These are phyloP conservation scores for Batillaria attramentaria DNA, from an alignment of 1,140 invertebrate genomes.

Conservation along the genomic window DNA sequence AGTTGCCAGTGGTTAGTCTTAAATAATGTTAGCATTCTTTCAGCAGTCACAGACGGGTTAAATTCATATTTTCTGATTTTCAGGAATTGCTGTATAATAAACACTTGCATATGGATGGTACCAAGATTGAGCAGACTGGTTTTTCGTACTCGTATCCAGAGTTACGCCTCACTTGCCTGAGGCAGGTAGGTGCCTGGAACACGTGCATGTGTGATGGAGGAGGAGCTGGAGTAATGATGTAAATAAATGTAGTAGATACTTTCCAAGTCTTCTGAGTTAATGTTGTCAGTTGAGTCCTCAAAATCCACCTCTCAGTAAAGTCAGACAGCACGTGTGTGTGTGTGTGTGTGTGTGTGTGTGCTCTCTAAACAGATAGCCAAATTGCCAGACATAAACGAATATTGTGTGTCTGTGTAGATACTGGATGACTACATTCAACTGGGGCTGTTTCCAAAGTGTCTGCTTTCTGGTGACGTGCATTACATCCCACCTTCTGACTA, in stretches of 20 bases:
- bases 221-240: no score
- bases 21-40: no score
- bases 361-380: not conserved
- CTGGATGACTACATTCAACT: constrained; percentile 63
- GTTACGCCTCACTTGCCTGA: constrained; percentile 43
- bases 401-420: constrained; percentile 44
- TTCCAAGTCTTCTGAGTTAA: not conserved
- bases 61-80: no score
- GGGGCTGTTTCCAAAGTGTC: constrained; percentile 61
- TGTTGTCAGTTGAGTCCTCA: not conserved
- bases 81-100: constrained; percentile 84
- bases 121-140: constrained; percentile 76
- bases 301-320: not conserved
- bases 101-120: constrained; percentile 83
- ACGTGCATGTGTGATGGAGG: no score
- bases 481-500: constrained; percentile 30
- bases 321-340: not conserved
- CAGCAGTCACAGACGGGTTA: no score
- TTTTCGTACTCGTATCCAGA: constrained; percentile 65
- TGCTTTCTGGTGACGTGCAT: constrained; percentile 44
- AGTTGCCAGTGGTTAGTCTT: no score
- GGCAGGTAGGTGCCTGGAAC: not conserved
- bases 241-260: not conserved
- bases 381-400: not conserved
- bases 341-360: not conserved